Evolutionary conservation across 1,140 invertebrate species (phyloP).

Genomic region (Bombus picipes): DNA sequence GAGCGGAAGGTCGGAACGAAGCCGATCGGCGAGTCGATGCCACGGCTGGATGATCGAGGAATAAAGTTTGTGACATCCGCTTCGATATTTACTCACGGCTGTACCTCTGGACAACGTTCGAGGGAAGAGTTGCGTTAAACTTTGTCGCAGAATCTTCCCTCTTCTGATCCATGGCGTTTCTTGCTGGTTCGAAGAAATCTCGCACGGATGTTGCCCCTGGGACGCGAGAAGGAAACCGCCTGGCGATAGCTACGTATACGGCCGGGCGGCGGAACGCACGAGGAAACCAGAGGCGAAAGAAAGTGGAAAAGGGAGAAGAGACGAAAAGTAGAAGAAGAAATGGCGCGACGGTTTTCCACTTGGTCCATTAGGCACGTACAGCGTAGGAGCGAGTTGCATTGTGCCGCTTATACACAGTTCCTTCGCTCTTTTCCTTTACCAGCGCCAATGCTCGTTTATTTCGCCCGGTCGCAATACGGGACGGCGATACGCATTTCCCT

Average conservation of each 20-base stretch:
- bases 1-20: too few relatives aligned
- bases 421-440: not conserved
- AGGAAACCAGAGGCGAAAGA: not conserved
- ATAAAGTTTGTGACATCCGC: constrained; percentile 4
- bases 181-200: not conserved
- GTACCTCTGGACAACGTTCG: not conserved
- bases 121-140: not conserved
- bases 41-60: not conserved
- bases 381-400: not conserved
- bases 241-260: not conserved
- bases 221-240: not conserved
- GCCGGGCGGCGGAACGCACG: not conserved
- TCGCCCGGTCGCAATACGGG: not conserved
- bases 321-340: not conserved
- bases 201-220: not conserved
- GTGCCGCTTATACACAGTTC: constrained; percentile 6
- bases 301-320: not conserved
- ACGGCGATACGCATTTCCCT: constrained; percentile 5
- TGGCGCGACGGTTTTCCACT: constrained; percentile 23
- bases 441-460: not conserved
- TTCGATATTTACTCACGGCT: constrained; percentile 19
- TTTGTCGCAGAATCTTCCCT: too few relatives aligned
- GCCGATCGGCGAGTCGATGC: not conserved
- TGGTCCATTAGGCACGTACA: constrained; percentile 42
- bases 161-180: not conserved